Evolutionary conservation across 64 coral and sea anemone species (phyloP), one percentile per base, ranked within the genome.

Genomic region (Montipora foliosa): DNA sequence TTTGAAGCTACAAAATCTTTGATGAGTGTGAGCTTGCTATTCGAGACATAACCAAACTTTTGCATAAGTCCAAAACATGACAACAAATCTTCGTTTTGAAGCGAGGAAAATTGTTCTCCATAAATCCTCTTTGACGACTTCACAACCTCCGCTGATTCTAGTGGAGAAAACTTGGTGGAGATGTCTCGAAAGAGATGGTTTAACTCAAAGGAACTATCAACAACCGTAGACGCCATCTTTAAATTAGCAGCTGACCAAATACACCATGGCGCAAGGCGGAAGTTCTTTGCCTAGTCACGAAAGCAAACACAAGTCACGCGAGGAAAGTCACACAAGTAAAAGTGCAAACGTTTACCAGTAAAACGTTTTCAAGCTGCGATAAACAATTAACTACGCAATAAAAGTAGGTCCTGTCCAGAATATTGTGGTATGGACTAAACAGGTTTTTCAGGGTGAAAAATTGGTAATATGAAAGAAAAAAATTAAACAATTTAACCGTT

Each of bases 101-200:
- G 82, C 46, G 82, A 22, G 3, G 11, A 1, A 22, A 86, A 86
- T 86, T 70, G 44, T 6, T 68, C 66, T 51, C 62, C 82, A 71
- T 86, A 86, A 51, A 70, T 71, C 46, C 16, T 70, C 17, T 86
- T 70, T 3, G 45, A 6, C 2, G 62, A 86, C 47, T 71, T 66
- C 16, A 86, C 82, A 51, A 86, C 82, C 47, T 86, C 66, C 19
- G 68, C 66, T 12, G 82, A 69, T 49, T 86, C 82, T 12, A 46
- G 10, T 51, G 62, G 45, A 22, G 66, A 49, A 69, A 86, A 51
- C 66, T 49, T 49, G 0, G 2, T 8, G 16, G 82, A 71, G 67
- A 86, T 86, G 17, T 86, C 60, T 72, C 8, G 14, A 50, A 86
- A 86, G 13, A 86, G 82, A 9, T 86, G 14, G 47, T 86, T 46